These are phyloP conservation scores for Cebidichthys violaceus DNA, from an alignment of 2,113 vertebrate genomes.

Conservation along the genomic window DNA sequence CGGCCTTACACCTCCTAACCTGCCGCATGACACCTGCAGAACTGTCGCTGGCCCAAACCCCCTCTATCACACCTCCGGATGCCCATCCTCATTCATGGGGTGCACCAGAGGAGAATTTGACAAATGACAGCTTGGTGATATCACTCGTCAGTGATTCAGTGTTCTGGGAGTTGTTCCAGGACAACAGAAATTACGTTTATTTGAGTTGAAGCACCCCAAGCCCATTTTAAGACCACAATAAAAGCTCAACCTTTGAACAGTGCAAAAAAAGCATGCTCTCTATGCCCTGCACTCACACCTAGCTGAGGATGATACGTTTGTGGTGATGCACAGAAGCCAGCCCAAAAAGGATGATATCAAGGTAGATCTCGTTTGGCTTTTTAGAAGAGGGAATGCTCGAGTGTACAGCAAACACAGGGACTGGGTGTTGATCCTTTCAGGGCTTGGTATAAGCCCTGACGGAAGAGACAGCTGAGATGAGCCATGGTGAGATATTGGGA, in stretches of 20 bases:
- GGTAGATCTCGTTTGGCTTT: slow-evolving; percentile 38
- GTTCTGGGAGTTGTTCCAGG: slow-evolving; percentile 44
- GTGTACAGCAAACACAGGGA: slow-evolving; percentile 46
- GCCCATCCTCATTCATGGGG: slow-evolving; percentile 34
- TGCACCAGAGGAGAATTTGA: slow-evolving; percentile 38
- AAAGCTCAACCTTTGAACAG: slow-evolving; percentile 36
- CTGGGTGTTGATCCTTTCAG: slow-evolving; percentile 67
- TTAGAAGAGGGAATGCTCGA: slow-evolving; percentile 40
- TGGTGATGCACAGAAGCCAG: slow-evolving; percentile 19
- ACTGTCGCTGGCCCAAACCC: slow-evolving; percentile 58
- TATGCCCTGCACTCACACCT: slow-evolving; percentile 31
- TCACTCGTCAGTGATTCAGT: slow-evolving; percentile 19
- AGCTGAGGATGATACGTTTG: slow-evolving; percentile 36
- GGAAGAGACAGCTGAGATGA: slow-evolving; percentile 72
- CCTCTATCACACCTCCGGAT: slow-evolving; percentile 59
- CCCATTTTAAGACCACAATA: slow-evolving; percentile 29
- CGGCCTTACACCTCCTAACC: slow-evolving; percentile 68
- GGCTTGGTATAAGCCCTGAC: slow-evolving; percentile 65
- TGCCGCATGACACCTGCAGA: slow-evolving; percentile 64
- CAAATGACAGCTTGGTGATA: slow-evolving; percentile 51
- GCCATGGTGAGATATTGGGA: slow-evolving; percentile 73
- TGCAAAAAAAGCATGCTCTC: slow-evolving; percentile 8
- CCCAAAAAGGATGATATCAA: slow-evolving; percentile 50
- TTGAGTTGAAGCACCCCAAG: slow-evolving; percentile 37
- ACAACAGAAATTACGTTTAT: slow-evolving; percentile 24